A percentile compares a stretch with the other conserved stretches of the same genome.
These are phyloP conservation scores for Cephus cinctus DNA, from an alignment of 1,140 invertebrate genomes.

Conservation along the genomic window DNA sequence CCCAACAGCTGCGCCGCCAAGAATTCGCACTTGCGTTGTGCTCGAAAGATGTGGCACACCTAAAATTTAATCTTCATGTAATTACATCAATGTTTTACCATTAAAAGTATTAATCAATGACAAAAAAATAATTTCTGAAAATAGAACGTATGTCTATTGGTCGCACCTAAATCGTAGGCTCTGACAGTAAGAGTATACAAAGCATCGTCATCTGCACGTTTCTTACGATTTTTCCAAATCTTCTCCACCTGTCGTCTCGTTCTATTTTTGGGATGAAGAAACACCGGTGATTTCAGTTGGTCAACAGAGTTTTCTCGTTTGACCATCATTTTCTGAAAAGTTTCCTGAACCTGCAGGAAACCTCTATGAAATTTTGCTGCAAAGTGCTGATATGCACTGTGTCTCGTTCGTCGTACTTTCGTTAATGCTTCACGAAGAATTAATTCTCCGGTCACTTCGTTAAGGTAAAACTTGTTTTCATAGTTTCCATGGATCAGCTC, in stretches of 20 bases:
- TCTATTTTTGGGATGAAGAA: not conserved
- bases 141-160: slow-evolving; percentile 8
- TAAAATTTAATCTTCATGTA: slow-evolving; percentile 21
- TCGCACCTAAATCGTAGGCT: slow-evolving; percentile 73
- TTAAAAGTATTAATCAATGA: not conserved
- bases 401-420: slow-evolving; percentile 41
- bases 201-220: slow-evolving; percentile 54
- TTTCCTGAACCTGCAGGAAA: slow-evolving; percentile 8
- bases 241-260: too few relatives aligned
- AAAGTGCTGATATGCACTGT: slow-evolving; percentile 22
- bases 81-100: not conserved
- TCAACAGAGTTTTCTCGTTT: slow-evolving; percentile 2
- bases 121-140: not conserved
- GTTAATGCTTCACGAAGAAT: slow-evolving; percentile 56
- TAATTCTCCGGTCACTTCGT: slow-evolving; percentile 73
- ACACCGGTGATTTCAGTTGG: not conserved
- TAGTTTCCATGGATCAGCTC: slow-evolving; percentile 79
- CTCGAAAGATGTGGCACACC: slow-evolving; percentile 70
- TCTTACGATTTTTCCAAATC: slow-evolving; percentile 36
- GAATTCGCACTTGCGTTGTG: slow-evolving; percentile 67
- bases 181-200: slow-evolving; percentile 66
- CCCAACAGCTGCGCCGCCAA: slow-evolving; percentile 65
- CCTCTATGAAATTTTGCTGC: slow-evolving; percentile 12
- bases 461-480: slow-evolving; percentile 76
- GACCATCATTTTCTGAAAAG: slow-evolving; percentile 4